Conservation (phyloP, 2,888 invertebrate species). For the Exocentrus adspersus region DNA sequence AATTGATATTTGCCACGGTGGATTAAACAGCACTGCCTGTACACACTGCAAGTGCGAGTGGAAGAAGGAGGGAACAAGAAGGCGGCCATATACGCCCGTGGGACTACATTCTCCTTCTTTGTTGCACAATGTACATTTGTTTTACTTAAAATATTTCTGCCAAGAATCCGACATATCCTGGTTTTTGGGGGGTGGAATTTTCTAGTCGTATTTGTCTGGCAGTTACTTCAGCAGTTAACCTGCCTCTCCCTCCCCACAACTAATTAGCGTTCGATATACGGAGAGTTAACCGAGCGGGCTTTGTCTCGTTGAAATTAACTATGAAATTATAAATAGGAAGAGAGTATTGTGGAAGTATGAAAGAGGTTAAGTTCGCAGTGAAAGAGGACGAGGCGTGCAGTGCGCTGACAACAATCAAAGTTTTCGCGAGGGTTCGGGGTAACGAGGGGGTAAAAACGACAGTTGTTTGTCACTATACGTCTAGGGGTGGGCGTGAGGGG, state of each 20-base stretch:
- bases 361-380: constrained; percentile 28
- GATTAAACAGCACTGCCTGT: too few relatives aligned
- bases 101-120: too few relatives aligned
- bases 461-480: constrained; percentile 58
- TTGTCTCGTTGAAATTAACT: constrained; percentile 27
- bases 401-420: constrained; percentile 54
- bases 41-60: too few relatives aligned
- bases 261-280: constrained; percentile 19
- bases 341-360: constrained; percentile 23
- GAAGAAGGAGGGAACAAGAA: too few relatives aligned
- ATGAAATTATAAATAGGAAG: constrained; percentile 28
- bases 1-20: too few relatives aligned
- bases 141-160: too few relatives aligned
- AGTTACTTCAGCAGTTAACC: neutral
- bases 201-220: neutral
- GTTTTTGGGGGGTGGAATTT: too few relatives aligned
- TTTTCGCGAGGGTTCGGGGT: constrained; percentile 50
- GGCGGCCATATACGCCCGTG: too few relatives aligned
- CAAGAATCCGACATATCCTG: too few relatives aligned
- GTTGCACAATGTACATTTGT: too few relatives aligned
- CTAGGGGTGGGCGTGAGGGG: constrained; percentile 43
- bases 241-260: neutral
- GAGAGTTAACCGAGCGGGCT: constrained; percentile 3
- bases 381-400: constrained; percentile 30
- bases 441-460: constrained; percentile 54